Percentiles rank a stretch among this genome's conserved stretches.
Evolutionary conservation across 2,888 invertebrate genomes (phyloP).

Genomic region (Agrotis puta): DNA sequence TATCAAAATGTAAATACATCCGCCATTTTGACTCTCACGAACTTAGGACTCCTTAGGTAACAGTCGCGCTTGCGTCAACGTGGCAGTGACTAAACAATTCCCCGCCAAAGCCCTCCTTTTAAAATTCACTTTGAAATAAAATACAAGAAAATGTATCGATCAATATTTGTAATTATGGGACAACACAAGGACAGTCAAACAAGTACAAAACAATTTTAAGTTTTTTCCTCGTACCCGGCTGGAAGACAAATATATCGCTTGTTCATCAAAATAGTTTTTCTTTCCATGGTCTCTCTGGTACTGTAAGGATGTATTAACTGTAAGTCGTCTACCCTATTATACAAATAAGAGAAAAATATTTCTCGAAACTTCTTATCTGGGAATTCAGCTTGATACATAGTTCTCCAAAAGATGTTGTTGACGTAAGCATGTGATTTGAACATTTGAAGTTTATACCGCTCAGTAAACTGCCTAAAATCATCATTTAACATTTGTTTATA

Average conservation of each 20-base stretch:
- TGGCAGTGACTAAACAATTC: too few species aligned
- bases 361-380: slow-evolving; percentile 86
- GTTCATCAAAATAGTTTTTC: slow-evolving; percentile 67
- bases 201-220: slow-evolving; percentile 33
- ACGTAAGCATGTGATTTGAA: slow-evolving; percentile 78
- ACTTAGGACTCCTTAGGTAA: too few species aligned
- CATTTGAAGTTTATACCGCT: slow-evolving; percentile 74
- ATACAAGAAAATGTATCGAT: slow-evolving; percentile 9
- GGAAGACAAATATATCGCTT: slow-evolving; percentile 79
- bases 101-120: not conserved
- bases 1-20: too few species aligned
- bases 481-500: slow-evolving; percentile 78
- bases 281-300: slow-evolving; percentile 70
- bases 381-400: slow-evolving; percentile 83
- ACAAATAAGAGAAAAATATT: slow-evolving; percentile 85
- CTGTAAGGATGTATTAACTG: slow-evolving; percentile 81
- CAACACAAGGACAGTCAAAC: slow-evolving; percentile 37
- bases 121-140: not conserved
- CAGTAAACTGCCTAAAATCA: slow-evolving; percentile 74
- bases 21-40: too few species aligned
- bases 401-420: slow-evolving; percentile 82
- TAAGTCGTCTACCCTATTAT: slow-evolving; percentile 75
- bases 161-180: slow-evolving; percentile 42
- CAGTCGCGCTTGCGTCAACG: too few species aligned
- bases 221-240: slow-evolving; percentile 58